Percentiles rank a stretch among this genome's conserved stretches.
These are phyloP conservation scores for Gephyroberyx darwinii DNA, from an alignment of 2,797 vertebrate genomes.

Conservation along the genomic window DNA sequence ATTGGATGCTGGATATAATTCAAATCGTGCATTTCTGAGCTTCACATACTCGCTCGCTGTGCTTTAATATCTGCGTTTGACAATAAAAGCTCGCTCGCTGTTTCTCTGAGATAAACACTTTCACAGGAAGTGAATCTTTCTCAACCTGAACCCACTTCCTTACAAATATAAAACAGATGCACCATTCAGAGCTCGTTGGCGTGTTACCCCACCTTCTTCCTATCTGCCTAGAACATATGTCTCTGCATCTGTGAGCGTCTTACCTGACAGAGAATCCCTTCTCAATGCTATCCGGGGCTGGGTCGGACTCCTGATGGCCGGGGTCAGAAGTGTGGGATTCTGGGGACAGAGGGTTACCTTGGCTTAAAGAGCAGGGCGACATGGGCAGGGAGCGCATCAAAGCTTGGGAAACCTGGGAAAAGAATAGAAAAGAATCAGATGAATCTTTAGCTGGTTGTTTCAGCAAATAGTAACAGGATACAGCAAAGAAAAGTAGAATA, in stretches of 20 bases:
- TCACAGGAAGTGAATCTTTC: slow-evolving; percentile 52
- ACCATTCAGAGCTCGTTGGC: background rate
- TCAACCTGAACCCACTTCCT: slow-evolving; percentile 36
- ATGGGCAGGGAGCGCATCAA: slow-evolving; percentile 88
- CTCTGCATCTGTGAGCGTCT: slow-evolving; percentile 20
- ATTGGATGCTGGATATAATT: too few relatives aligned
- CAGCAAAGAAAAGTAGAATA: too few relatives aligned
- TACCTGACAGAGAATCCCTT: slow-evolving; percentile 93
- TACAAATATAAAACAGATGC: slow-evolving; percentile 11
- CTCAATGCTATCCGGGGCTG: slow-evolving; percentile 67
- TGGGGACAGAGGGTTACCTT: slow-evolving; percentile 59
- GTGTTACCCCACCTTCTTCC: background rate
- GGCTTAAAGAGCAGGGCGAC: slow-evolving; percentile 57
- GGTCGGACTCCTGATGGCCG: slow-evolving; percentile 54
- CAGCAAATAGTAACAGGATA: too few relatives aligned
- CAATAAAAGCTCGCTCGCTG: background rate
- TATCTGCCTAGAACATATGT: background rate
- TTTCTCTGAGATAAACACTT: slow-evolving; percentile 12
- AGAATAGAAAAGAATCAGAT: background rate
- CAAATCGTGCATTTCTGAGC: too few relatives aligned
- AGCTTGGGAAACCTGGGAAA: slow-evolving; percentile 85
- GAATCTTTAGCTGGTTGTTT: too few relatives aligned
- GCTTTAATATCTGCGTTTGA: background rate
- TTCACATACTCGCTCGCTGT: background rate
- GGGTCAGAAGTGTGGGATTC: slow-evolving; percentile 47